These are phyloP conservation scores for Dromiciops gliroides DNA, from an alignment of 2,113 vertebrate species.

Conservation along the genomic window DNA sequence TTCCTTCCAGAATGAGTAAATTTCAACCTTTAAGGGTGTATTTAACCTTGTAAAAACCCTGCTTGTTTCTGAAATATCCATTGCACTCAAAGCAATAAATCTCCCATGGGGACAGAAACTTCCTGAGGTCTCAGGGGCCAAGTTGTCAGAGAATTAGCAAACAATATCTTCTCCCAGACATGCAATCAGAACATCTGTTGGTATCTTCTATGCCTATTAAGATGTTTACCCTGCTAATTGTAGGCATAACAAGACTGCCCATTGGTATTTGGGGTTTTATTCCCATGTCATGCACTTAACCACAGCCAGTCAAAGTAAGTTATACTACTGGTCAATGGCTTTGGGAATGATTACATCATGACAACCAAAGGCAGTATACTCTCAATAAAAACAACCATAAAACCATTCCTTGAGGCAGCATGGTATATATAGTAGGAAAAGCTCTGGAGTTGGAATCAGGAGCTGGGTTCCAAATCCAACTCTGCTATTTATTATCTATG, in stretches of 20 bases:
- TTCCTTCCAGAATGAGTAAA: constrained; percentile 64
- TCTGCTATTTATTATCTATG: background rate
- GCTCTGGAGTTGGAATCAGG: background rate
- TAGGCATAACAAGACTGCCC: constrained; percentile 76
- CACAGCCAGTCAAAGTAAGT: constrained; percentile 67
- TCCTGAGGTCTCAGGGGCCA: constrained; percentile 81
- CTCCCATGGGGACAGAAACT: constrained; percentile 74
- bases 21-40: constrained; percentile 67
- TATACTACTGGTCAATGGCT: constrained; percentile 68
- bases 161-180: constrained; percentile 81
- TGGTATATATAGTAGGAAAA: background rate
- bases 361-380: background rate
- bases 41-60: constrained; percentile 78
- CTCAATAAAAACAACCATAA: background rate
- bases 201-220: constrained; percentile 81
- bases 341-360: background rate
- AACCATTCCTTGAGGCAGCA: background rate
- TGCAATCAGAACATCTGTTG: constrained; percentile 84
- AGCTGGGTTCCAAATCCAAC: background rate
- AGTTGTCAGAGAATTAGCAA: constrained; percentile 78
- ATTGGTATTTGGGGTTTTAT: constrained; percentile 71
- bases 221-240: constrained; percentile 82
- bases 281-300: constrained; percentile 69
- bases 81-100: constrained; percentile 82
- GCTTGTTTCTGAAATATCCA: constrained; percentile 78